Conservation (phyloP, 2,888 invertebrate species). For the Lasius fuliginosus region DNA sequence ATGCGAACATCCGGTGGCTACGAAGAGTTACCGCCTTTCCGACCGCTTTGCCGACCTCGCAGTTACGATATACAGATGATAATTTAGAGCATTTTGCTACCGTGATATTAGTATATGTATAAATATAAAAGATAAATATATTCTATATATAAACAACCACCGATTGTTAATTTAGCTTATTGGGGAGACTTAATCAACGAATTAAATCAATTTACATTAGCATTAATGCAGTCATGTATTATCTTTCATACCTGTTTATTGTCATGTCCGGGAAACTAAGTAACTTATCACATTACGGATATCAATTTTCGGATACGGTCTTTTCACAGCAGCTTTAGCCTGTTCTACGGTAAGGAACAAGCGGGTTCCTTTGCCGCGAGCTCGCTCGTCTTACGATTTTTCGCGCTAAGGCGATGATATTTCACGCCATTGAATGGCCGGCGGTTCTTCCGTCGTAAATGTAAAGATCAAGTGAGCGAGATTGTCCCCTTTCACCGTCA, state of each 20-base stretch:
- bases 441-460: conserved; percentile 75
- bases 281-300: conserved; percentile 24
- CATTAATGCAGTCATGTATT: neutral
- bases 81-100: neutral
- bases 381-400: conserved; percentile 71
- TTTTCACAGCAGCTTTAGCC: conserved; percentile 9
- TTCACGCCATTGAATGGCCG: conserved; percentile 78
- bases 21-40: conserved; percentile 66
- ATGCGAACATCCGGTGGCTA: conserved; percentile 76
- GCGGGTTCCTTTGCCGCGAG: conserved; percentile 12
- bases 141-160: neutral
- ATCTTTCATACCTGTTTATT: neutral
- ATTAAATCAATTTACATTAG: neutral
- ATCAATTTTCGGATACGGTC: conserved; percentile 34
- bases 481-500: conserved; percentile 75
- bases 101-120: neutral
- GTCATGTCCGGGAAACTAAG: neutral
- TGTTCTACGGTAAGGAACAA: conserved; percentile 20
- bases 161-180: neutral
- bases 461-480: conserved; percentile 81
- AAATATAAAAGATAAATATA: conserved; percentile 6
- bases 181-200: neutral
- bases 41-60: conserved; percentile 33
- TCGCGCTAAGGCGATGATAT: conserved; percentile 81
- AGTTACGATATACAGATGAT: conserved; percentile 20